Base-by-base conservation (phyloP, 2,888 invertebrate genomes). In the Napeogenes inachia region DNA sequence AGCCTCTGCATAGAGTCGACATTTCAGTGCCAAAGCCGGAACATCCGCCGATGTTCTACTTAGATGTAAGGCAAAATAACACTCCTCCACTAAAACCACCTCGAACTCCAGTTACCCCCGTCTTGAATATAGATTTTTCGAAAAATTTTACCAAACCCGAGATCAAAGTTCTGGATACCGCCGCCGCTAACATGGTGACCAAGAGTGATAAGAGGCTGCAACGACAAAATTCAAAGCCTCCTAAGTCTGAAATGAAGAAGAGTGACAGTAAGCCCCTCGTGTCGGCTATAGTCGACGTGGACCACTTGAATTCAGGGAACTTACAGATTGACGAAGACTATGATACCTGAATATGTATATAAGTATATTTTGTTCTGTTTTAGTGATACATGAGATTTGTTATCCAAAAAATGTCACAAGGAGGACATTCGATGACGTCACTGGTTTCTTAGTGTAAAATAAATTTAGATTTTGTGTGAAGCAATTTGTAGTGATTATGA, bases 271-370 rank as follows among this genome's bases (percentile, higher is more conserved):
- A 78, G 61, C 75, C 79, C 0, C 55, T 73, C 0, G 50, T 75
- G 2, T 68, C 72, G 54, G 80, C 80, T 1, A 72, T 56, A 12
- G 30, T 84, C 2, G 81, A 85, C 61, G 77, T 88, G 65, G 89
- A 89, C 66, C 75, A 79, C 73, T 76, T 88, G 62, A 87, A 85
- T 71, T 83, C 87, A 56, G 87, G 87, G 6, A 84, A 89, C 67
- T 73, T 90, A 70, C 87, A 91, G 71, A 87, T 91, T 56, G 91
- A 91, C 60, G 91, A 91, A 75, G 91, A 91, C 81, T 91, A 91
- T 73, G 91, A 91, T 85, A 89, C 90, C 81, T 91, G 88, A 91
- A 74, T 84, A 69, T 64, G 69, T 76, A 74, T 70, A 68, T 75
- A 75, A 76, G 76, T 78, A 75, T 76, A 72, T 79, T 75, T 75